Evolutionary conservation across 2,888 invertebrate species (phyloP), one percentile per base, ranked within the genome.

Genomic region (Anorthoa munda): DNA sequence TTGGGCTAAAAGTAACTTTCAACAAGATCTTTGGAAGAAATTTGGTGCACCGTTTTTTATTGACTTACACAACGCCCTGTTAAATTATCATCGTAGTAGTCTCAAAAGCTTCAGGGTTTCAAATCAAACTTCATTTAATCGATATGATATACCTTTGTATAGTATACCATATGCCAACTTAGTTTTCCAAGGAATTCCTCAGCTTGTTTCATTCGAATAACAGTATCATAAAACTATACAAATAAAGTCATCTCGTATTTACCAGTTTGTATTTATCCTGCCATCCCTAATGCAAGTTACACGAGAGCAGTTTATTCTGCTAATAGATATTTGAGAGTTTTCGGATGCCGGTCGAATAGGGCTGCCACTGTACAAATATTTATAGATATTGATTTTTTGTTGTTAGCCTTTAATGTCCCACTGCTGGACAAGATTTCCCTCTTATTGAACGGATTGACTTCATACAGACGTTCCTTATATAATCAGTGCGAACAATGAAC

Each of bases 281-380:
- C 50, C 64, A 72, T 75, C 67, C 72, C 70, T 82, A 82, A 82
- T 70, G 71, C 74, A 77, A 66, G 70, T 26, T 66, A 68, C 64
- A 65, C 18, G 61, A 67, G 58, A 63, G 21, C 53, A 72, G 59
- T 79, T 71, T 71, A 72, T 84, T 79, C 72, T 75, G 77, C 70
- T 73, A 79, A 77, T 77, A 79, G 77, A 79, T 75, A 31, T 51
- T 75, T 69, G 55, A 51, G 64, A 79, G 48, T 64, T 73, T 79
- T 77, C 53, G 15, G 72, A 74, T 77, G 53, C 23, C 61, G 5
- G 2, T 2, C 5, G 11, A 53, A 39, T 70, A 84, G 75, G 83
- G 83, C 9, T 84, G 65, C 3, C 48, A 59, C 59, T 21, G 11
- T 9, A 18, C 17, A 39, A 4, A 23, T 4, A 23, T 45, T 23